Conservation (phyloP, 2,113 vertebrate species). For the Enhydra lutris region DNA sequence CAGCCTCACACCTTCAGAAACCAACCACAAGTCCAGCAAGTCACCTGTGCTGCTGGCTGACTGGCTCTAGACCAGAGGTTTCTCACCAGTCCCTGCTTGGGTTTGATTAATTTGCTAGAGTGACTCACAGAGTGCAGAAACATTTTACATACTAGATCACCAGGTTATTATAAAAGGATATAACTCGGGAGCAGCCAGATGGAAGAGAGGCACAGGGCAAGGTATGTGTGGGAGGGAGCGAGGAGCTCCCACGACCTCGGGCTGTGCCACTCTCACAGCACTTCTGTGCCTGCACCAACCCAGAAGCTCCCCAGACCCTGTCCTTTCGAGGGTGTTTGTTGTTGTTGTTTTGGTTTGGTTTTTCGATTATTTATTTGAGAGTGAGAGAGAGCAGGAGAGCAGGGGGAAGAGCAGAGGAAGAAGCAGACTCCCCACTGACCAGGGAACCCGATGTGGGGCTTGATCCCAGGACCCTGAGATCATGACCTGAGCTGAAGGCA, state of each 20-base stretch:
- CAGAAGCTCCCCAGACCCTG: not conserved
- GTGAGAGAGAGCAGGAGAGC: not conserved
- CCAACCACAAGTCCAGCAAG: not conserved
- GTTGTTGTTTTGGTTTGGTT: not conserved
- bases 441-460: not conserved
- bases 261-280: not conserved
- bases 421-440: not conserved
- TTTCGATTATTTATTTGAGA: not conserved
- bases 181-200: not conserved
- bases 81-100: not conserved
- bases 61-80: not conserved
- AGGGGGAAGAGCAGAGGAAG: not conserved
- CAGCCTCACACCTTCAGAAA: not conserved
- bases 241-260: not conserved
- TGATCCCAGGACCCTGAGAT: not conserved
- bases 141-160: not conserved
- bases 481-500: not conserved
- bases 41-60: not conserved
- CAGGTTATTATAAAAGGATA: not conserved
- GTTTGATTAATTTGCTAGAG: not conserved
- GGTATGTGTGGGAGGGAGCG: not conserved
- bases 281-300: not conserved
- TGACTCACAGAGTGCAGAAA: not conserved
- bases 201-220: not conserved
- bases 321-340: not conserved